Evolutionary conservation across 2,797 vertebrate species (phyloP).

Genomic region (Molossus alvarezi): DNA sequence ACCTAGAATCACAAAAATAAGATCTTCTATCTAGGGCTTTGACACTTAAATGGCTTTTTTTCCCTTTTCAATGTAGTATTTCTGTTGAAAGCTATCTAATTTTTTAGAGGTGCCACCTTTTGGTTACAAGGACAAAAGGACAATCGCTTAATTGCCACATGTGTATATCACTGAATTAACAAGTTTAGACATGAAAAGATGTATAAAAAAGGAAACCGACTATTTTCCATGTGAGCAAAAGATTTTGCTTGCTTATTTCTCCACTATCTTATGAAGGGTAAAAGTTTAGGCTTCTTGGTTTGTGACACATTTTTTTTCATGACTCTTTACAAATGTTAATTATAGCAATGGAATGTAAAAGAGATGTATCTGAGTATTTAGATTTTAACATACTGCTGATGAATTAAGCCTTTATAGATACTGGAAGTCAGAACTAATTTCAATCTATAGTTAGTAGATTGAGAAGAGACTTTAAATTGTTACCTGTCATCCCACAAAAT

Average conservation of each 20-base stretch:
- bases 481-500: conserved; percentile 84
- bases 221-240: conserved; percentile 24
- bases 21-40: conserved; percentile 52
- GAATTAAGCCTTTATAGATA: conserved; percentile 84
- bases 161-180: conserved; percentile 82
- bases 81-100: conserved; percentile 76
- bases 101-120: conserved; percentile 79
- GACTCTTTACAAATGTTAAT: conserved; percentile 72
- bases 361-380: conserved; percentile 74
- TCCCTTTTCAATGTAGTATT: conserved; percentile 54
- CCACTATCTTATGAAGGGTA: conserved; percentile 58
- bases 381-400: conserved; percentile 81
- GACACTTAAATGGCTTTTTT: conserved; percentile 62
- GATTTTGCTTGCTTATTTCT: conserved; percentile 69
- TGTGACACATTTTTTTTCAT: conserved; percentile 63
- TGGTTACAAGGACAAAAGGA: conserved; percentile 87
- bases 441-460: conserved; percentile 69
- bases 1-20: conserved; percentile 38
- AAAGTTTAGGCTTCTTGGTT: conserved; percentile 84
- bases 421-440: conserved; percentile 72
- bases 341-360: conserved; percentile 73
- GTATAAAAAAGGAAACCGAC: conserved; percentile 52
- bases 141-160: conserved; percentile 84
- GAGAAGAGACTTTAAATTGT: conserved; percentile 87
- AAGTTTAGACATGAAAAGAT: conserved; percentile 84